Percentiles rank a stretch among this genome's conserved stretches.
Evolutionary conservation across 2,888 invertebrate genomes (phyloP).

Genomic region (Machimus rusticus): DNA sequence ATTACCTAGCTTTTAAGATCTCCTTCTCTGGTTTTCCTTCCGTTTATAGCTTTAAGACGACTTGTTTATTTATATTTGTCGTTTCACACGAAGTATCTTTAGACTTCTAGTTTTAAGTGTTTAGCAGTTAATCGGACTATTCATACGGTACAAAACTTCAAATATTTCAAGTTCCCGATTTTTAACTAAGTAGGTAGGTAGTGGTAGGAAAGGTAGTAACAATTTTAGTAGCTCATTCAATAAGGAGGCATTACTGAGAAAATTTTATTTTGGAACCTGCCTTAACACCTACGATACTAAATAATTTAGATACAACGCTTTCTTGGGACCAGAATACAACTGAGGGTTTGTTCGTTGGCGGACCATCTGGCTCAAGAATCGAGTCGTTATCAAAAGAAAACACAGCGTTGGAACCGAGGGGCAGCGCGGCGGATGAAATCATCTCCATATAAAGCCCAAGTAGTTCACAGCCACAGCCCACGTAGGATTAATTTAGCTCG

Average conservation of each 20-base stretch:
- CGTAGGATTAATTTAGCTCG: not conserved
- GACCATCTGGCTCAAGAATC: not conserved
- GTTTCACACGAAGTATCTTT: too few species aligned
- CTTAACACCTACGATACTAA: not conserved
- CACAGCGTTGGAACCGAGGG: not conserved
- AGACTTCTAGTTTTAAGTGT: too few species aligned
- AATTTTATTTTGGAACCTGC: not conserved
- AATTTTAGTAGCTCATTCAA: not conserved
- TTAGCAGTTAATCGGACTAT: too few species aligned
- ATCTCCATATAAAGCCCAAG: slow-evolving; percentile 14
- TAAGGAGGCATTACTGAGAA: not conserved
- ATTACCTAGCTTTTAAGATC: too few species aligned
- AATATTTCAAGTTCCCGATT: too few species aligned
- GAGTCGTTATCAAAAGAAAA: not conserved
- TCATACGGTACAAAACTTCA: too few species aligned
- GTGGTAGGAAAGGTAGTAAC: too few species aligned
- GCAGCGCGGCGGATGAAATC: not conserved
- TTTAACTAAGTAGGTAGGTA: too few species aligned
- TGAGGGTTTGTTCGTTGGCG: not conserved
- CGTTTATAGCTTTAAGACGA: too few species aligned
- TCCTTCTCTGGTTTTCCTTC: too few species aligned
- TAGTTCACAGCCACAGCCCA: not conserved
- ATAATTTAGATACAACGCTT: not conserved
- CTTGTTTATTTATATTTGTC: too few species aligned
- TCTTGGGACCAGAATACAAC: not conserved